Evolutionary conservation across 2,888 invertebrate species (phyloP), one percentile per base, ranked within the genome.

Genomic region (Spialia ferax): DNA sequence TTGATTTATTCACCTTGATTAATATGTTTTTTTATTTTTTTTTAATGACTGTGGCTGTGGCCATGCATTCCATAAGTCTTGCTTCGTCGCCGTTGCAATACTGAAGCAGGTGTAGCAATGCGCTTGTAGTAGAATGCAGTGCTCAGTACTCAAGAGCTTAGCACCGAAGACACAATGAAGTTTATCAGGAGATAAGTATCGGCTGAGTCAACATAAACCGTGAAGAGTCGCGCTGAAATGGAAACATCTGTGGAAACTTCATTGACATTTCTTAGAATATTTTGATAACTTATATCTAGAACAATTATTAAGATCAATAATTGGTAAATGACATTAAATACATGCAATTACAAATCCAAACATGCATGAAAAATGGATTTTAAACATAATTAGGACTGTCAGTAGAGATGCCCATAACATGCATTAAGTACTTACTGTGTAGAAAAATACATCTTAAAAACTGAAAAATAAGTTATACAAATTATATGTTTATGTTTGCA

Each of bases 151-250:
- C 95, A 95, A 0, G 94, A 88, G 79, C 97, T 97, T 23, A 98
- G 91, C 6, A 95, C 64, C 0, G 96, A 94, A 4, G 97, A 97
- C 69, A 97, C 95, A 4, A 91, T 82, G 82, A 97, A 97, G 86
- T 98, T 98, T 1, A 95, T 84, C 69, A 98, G 88, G 18, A 98
- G 87, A 72, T 96, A 95, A 32, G 89, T 74, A 83, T 98, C 98
- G 1, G 95, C 95, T 0, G 97, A 97, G 81, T 97, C 97, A 80
- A 97, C 93, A 79, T 95, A 95, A 64, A 97, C 96, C 0, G 97
- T 98, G 82, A 97, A 97, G 29, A 97, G 94, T 64, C 98, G 95
- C 57, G 97, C 97, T 98, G 91, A 64, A 95, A 93, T 48, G 13
- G 26, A 66, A 66, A 66, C 65, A 60, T 66, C 65, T 66, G 52